These are phyloP conservation scores for Plumapathes pennacea DNA, from an alignment of 92 coral and sea anemone genomes.

Conservation along the genomic window DNA sequence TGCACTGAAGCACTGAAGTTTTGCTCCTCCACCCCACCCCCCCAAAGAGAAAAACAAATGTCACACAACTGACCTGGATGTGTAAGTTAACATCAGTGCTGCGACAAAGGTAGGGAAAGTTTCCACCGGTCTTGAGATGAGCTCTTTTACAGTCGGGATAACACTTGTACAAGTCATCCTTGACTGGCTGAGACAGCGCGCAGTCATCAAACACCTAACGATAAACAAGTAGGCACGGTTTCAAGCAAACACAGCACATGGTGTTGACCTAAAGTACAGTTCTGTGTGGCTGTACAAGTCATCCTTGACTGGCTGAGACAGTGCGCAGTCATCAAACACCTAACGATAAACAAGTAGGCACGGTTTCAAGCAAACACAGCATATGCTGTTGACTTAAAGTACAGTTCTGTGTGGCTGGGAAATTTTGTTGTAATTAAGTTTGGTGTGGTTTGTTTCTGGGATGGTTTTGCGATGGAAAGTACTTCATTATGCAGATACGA, in stretches of 20 bases:
- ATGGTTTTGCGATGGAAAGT: no score
- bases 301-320: slow-evolving; percentile 4
- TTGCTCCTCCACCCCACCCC: no score
- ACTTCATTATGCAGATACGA: no score
- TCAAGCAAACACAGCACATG: background rate
- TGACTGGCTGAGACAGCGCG: slow-evolving; percentile 95
- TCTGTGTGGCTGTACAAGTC: background rate
- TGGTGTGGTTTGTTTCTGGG: no score
- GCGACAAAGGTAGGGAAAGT: slow-evolving; percentile 93
- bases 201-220: slow-evolving; percentile 95
- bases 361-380: background rate
- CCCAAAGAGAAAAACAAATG: background rate
- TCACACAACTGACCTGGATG: slow-evolving; percentile 63
- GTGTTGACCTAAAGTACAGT: background rate
- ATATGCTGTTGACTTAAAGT: background rate
- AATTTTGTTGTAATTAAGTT: no score
- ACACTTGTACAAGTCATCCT: slow-evolving; percentile 88
- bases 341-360: slow-evolving; percentile 6
- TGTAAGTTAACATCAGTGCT: slow-evolving; percentile 92
- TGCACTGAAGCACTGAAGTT: no score
- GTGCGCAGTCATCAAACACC: slow-evolving; percentile 98
- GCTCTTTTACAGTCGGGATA: slow-evolving; percentile 95
- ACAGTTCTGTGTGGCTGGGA: background rate
- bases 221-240: background rate
- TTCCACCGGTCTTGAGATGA: slow-evolving; percentile 95